Evolutionary conservation across 2,113 vertebrate species (phyloP), one percentile per base, ranked within the genome.

Genomic region (Rhodinocichla rosea): DNA sequence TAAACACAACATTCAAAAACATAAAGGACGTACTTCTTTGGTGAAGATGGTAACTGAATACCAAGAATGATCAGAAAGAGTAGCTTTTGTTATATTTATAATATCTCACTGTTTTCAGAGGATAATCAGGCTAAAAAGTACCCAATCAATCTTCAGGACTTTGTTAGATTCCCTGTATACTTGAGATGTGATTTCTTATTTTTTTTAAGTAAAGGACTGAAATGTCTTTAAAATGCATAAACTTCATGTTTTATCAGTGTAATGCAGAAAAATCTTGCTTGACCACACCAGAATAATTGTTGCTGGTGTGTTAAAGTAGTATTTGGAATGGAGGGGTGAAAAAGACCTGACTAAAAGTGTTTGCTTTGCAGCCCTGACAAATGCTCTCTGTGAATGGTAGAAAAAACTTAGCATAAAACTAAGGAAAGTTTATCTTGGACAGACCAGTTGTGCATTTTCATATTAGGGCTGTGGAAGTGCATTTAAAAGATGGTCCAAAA

Each of bases 11-110:
- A 97, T 98, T 98, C 94, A 94, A 94, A 97, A 98, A 97, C 97
- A 98, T 97, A 98, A 99, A 98, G 98, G 98, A 97, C 97, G 94
- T 92, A 98, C 97, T 98, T 98, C 90, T 98, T 97, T 97, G 84
- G 95, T 97, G 98, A 98, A 98, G 97, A 98, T 98, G 97, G 97
- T 98, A 97, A 98, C 94, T 97, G 98, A 98, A 98, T 97, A 97
- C 97, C 95, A 98, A 98, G 97, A 98, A 98, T 98, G 96, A 97
- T 95, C 83, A 92, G 96, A 93, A 97, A 98, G 96, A 96, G 90
- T 96, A 96, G 95, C 98, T 98, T 98, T 98, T 98, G 98, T 98
- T 98, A 81, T 60, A 44, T 94, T 95, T 97, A 98, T 98, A 98
- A 98, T 96, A 83, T 74, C 69, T 91, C 77, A 91, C 94, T 98